Conservation (phyloP, 2,888 invertebrate genomes). For the Polyploca ridens region DNA sequence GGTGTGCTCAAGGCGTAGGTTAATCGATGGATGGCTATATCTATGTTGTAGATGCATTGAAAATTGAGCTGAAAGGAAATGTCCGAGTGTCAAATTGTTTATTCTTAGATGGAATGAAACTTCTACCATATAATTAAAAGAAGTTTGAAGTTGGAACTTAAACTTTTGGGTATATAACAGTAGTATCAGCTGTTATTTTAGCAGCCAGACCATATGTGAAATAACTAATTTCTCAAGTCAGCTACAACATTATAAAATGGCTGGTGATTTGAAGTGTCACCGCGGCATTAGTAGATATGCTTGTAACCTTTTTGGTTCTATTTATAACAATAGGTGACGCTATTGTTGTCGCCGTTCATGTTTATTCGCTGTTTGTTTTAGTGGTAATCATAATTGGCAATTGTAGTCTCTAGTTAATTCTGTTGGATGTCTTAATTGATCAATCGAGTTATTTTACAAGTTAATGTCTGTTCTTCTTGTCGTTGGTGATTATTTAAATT, state of each 20-base stretch:
- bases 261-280: background rate
- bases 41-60: constrained; percentile 15
- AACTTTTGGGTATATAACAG: too few relatives aligned
- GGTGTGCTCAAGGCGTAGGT: constrained; percentile 34
- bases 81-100: background rate
- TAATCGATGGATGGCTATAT: constrained; percentile 55
- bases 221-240: background rate
- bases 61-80: constrained; percentile 15
- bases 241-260: background rate
- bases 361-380: background rate
- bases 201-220: background rate
- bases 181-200: background rate
- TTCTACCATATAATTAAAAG: background rate
- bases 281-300: background rate
- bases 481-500: background rate
- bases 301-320: constrained; percentile 1
- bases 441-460: background rate
- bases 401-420: background rate
- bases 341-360: background rate
- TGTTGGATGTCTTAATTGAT: background rate
- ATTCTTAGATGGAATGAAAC: background rate
- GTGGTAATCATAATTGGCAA: background rate
- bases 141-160: too few relatives aligned
- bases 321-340: background rate
- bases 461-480: background rate